A percentile compares a stretch with the other conserved stretches of the same genome.
These are phyloP conservation scores for Tiliqua scincoides DNA, from an alignment of 2,113 vertebrate species.

Conservation along the genomic window DNA sequence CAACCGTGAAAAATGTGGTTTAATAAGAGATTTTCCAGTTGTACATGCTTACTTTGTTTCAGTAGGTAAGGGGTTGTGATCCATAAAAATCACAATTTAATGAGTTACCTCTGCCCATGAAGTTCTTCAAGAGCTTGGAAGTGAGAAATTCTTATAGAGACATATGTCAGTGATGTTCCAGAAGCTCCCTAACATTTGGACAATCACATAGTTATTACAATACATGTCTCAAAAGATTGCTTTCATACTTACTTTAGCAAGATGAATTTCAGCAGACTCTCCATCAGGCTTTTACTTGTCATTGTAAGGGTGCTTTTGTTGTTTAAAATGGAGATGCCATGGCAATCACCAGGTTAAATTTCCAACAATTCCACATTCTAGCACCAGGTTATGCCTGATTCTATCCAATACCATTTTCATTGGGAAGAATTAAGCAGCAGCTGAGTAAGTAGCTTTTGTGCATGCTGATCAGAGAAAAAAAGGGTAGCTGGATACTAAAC, in stretches of 20 bases:
- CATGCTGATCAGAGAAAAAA: not conserved
- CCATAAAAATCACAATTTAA: not conserved
- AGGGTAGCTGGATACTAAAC: not conserved
- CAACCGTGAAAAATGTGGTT: not conserved
- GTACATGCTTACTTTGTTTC: not conserved
- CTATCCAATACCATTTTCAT: not conserved
- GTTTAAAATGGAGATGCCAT: not conserved
- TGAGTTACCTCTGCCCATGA: not conserved
- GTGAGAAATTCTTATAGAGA: not conserved
- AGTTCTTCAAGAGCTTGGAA: not conserved
- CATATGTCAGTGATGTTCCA: not conserved
- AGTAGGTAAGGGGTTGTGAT: not conserved
- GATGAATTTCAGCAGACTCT: not conserved
- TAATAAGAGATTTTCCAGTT: not conserved
- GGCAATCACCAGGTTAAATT: not conserved
- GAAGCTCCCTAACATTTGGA: not conserved
- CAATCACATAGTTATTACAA: not conserved
- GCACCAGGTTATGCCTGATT: not conserved
- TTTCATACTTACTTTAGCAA: not conserved
- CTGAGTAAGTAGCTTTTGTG: not conserved
- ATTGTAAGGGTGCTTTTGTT: not conserved
- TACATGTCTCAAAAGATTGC: not conserved
- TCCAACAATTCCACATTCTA: not conserved
- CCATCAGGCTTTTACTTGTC: not conserved
- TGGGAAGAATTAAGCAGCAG: not conserved